Percentiles rank a stretch among this genome's conserved stretches.
These are phyloP conservation scores for Turdus rufiventris DNA, from an alignment of 2,113 vertebrate species.

Conservation along the genomic window DNA sequence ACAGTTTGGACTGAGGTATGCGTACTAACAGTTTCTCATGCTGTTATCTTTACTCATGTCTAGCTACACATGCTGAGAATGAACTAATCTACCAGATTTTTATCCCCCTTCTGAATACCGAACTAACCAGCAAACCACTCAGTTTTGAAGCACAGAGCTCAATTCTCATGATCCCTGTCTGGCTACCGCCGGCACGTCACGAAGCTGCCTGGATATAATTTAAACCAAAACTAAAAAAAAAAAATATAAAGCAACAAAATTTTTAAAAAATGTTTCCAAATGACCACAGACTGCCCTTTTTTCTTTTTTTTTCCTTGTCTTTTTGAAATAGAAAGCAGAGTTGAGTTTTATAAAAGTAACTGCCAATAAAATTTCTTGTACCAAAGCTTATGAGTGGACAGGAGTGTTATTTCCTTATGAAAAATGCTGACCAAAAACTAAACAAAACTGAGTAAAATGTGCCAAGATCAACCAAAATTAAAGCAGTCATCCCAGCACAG, in stretches of 20 bases:
- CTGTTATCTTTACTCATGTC: conserved; percentile 95
- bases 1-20: conserved; percentile 96
- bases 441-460: conserved; percentile 76
- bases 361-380: conserved; percentile 84
- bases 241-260: neutral
- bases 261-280: conserved; percentile 59
- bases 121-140: conserved; percentile 83
- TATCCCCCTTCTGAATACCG: conserved; percentile 82
- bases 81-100: conserved; percentile 89
- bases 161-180: conserved; percentile 80
- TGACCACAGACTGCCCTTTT: conserved; percentile 76
- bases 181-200: conserved; percentile 80
- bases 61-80: conserved; percentile 95
- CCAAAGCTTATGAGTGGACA: conserved; percentile 86
- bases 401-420: conserved; percentile 86
- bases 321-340: conserved; percentile 67
- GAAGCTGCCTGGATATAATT: conserved; percentile 84
- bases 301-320: neutral
- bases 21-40: conserved; percentile 93
- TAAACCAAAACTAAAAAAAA: neutral
- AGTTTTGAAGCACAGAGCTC: conserved; percentile 77
- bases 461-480: conserved; percentile 72
- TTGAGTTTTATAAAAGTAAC: conserved; percentile 74
- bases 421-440: conserved; percentile 81
- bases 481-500: conserved; percentile 59